Conservation (phyloP, 2,888 invertebrate genomes). For the Orthonychiurus folsomi region DNA sequence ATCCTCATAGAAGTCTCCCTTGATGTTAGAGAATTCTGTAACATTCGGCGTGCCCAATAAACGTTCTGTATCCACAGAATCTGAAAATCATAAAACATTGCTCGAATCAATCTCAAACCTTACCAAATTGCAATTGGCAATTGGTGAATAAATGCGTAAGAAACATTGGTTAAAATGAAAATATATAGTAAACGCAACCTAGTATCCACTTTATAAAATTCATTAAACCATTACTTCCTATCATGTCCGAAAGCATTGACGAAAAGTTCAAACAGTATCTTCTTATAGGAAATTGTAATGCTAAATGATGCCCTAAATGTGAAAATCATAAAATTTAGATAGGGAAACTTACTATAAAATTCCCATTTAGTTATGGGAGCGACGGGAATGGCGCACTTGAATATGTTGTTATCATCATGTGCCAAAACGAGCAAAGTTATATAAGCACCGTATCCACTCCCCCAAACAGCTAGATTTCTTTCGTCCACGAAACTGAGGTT, state of each 20-base stretch:
- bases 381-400: constrained; percentile 74
- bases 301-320: too few species aligned
- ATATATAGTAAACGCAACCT: too few species aligned
- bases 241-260: too few species aligned
- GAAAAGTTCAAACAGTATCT: too few species aligned
- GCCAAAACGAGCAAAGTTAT: constrained; percentile 71
- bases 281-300: too few species aligned
- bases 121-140: too few species aligned
- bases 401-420: constrained; percentile 62
- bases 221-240: too few species aligned
- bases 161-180: too few species aligned
- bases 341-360: constrained; percentile 33
- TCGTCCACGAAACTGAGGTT: constrained; percentile 73
- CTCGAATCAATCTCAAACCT: too few species aligned
- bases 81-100: constrained; percentile 46
- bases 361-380: constrained; percentile 65
- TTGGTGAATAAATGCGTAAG: too few species aligned
- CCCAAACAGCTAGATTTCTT: constrained; percentile 71
- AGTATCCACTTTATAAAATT: too few species aligned
- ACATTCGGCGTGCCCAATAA: constrained; percentile 65
- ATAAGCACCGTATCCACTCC: constrained; percentile 81
- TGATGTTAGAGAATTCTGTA: constrained; percentile 57
- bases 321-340: not conserved
- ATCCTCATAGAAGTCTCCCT: constrained; percentile 63
- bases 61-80: constrained; percentile 82